Evolutionary conservation across 1,140 invertebrate genomes (phyloP).

Genomic region (Wiebesia pumilae): DNA sequence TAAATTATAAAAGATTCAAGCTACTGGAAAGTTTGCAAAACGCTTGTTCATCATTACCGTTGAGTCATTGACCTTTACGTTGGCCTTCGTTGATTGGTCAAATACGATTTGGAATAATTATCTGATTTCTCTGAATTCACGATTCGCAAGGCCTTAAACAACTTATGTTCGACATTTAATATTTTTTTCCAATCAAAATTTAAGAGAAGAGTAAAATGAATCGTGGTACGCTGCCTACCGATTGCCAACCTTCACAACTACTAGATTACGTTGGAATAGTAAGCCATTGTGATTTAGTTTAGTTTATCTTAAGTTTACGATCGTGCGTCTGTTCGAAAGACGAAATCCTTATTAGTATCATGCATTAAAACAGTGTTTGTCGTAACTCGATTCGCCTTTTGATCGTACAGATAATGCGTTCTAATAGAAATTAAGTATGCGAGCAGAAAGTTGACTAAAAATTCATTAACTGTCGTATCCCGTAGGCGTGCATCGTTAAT

Average conservation of each 20-base stretch:
- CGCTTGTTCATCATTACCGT: not conserved
- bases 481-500: not conserved
- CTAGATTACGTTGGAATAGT: no score
- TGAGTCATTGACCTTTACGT: not conserved
- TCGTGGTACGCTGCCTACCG: no score
- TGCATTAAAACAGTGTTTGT: no score
- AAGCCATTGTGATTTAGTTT: no score
- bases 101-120: not conserved
- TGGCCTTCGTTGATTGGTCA: not conserved
- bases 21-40: not conserved
- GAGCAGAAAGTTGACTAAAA: not conserved
- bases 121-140: not conserved
- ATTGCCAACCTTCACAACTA: no score
- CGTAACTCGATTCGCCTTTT: no score
- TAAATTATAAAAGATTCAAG: not conserved
- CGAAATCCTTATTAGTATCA: no score
- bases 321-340: no score
- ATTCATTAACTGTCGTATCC: not conserved
- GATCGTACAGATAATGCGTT: no score
- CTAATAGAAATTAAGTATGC: not conserved
- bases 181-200: not conserved
- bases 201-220: not conserved
- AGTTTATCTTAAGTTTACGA: no score
- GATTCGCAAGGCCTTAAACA: not conserved
- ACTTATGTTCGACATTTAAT: not conserved